Evolutionary conservation across 92 coral and sea anemone genomes (phyloP).

Genomic region (Umimayanthus chanpuru): DNA sequence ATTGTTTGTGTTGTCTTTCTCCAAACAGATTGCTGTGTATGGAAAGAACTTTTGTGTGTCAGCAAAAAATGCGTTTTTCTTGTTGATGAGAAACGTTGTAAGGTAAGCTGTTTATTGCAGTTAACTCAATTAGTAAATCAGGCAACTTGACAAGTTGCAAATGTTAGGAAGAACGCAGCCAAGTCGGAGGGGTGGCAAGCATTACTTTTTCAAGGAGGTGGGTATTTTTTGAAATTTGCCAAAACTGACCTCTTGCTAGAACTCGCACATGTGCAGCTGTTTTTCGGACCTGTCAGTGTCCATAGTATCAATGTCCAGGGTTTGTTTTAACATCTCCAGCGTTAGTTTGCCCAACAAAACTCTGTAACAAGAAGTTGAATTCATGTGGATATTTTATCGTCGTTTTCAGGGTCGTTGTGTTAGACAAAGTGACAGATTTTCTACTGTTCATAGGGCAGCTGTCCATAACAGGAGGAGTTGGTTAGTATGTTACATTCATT

Average conservation of each 20-base stretch:
- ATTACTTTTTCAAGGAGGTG: no score
- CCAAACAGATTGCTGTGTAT: conserved; percentile 84
- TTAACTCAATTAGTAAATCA: no score
- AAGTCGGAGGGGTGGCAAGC: no score
- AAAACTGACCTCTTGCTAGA: not conserved
- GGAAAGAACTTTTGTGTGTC: conserved; percentile 96
- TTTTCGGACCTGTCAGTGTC: not conserved
- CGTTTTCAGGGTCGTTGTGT: conserved; percentile 81
- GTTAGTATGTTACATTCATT: conserved; percentile 43
- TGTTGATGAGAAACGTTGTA: conserved; percentile 88
- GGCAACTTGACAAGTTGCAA: no score
- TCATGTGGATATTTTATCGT: not conserved
- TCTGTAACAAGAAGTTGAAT: not conserved
- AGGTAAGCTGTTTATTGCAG: conserved; percentile 51
- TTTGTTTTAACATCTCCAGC: not conserved
- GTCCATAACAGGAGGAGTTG: conserved; percentile 82
- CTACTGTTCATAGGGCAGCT: conserved; percentile 90
- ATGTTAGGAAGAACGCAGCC: no score
- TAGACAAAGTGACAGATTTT: conserved; percentile 95
- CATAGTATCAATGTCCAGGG: not conserved
- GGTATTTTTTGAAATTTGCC: not conserved
- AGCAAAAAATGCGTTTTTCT: conserved; percentile 95
- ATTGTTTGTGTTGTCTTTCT: not conserved
- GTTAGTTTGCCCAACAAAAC: not conserved
- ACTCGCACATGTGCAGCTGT: not conserved